phyloP scores from a whole-genome alignment of 2,113 vertebrate genomes.

The Delphinapterus leucas region DNA sequence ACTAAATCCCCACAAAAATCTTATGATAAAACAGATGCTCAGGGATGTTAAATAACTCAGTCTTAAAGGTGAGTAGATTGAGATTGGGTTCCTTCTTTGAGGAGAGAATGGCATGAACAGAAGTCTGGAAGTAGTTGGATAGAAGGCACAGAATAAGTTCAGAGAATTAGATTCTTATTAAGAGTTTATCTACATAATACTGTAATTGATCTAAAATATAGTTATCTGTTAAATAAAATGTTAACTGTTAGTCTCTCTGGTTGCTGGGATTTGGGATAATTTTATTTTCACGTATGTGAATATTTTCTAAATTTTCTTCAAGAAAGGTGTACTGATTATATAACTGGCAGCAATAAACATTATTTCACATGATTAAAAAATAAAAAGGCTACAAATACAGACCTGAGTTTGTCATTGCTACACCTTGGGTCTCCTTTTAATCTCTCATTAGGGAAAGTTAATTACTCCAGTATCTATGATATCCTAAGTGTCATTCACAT shows the following conservation, averaged over 20 bases:
- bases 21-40: neutral
- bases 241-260: neutral
- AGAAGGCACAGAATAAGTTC: neutral
- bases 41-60: neutral
- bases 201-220: neutral
- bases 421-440: neutral
- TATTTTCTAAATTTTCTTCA: neutral
- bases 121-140: neutral
- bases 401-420: neutral
- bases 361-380: constrained; percentile 1
- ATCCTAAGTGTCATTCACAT: neutral
- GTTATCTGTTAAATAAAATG: neutral
- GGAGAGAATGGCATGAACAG: neutral
- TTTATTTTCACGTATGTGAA: constrained; percentile 18
- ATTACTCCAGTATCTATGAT: neutral
- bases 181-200: neutral
- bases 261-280: constrained; percentile 8
- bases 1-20: neutral
- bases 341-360: neutral
- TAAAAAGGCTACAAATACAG: neutral
- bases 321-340: neutral
- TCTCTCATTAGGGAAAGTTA: neutral
- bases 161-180: neutral
- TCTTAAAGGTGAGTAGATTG: neutral
- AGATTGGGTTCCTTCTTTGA: neutral